These are phyloP conservation scores for Ferrisia virgata DNA, from an alignment of 2,888 invertebrate species.

Conservation along the genomic window DNA sequence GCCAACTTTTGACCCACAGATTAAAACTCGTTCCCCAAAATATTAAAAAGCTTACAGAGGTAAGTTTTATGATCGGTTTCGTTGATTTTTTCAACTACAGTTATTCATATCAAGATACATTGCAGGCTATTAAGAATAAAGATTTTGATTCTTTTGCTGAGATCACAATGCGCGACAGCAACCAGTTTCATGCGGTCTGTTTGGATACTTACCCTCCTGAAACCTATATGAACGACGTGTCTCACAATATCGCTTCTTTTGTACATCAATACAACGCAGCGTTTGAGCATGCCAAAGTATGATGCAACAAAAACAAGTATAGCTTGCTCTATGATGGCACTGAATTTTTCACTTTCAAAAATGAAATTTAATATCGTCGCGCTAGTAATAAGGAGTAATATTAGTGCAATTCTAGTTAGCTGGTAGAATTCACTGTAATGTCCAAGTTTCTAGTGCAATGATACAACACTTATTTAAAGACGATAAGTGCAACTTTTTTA, in stretches of 20 bases:
- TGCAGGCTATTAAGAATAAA: constrained; percentile 62
- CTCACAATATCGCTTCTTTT: constrained; percentile 73
- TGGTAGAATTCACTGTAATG: too few species aligned
- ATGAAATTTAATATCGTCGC: too few species aligned
- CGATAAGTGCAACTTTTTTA: too few species aligned
- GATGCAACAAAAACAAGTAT: too few species aligned
- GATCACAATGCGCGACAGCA: constrained; percentile 94
- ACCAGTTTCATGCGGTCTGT: constrained; percentile 92
- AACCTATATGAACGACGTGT: constrained; percentile 86
- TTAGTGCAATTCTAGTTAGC: too few species aligned
- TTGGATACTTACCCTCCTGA: constrained; percentile 92
- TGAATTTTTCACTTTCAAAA: too few species aligned
- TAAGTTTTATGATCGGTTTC: constrained; percentile 48
- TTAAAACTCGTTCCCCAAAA: constrained; percentile 72
- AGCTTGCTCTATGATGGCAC: too few species aligned
- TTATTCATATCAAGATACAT: not conserved
- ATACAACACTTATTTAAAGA: too few species aligned
- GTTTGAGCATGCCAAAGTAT: constrained; percentile 63
- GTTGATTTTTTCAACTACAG: not conserved
- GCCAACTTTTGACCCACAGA: constrained; percentile 74
- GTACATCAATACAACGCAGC: constrained; percentile 79
- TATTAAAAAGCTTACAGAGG: constrained; percentile 60
- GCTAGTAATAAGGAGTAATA: too few species aligned
- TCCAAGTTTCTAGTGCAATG: too few species aligned
- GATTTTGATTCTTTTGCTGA: constrained; percentile 85